These are phyloP conservation scores for Phyto melanocephala DNA, from an alignment of 2,888 invertebrate genomes.

Conservation along the genomic window DNA sequence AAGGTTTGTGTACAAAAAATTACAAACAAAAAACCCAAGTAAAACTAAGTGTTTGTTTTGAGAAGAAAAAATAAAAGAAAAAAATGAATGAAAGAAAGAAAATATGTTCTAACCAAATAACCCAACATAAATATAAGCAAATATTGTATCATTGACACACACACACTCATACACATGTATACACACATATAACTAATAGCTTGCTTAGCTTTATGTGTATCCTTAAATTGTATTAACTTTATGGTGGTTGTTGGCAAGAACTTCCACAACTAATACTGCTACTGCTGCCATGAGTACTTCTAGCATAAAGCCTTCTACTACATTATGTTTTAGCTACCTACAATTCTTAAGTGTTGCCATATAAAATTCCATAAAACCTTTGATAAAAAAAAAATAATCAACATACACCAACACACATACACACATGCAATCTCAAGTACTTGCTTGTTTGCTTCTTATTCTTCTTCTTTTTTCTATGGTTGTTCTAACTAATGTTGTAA, in stretches of 20 bases:
- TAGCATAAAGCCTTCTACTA: background rate
- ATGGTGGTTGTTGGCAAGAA: background rate
- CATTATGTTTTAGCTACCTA: background rate
- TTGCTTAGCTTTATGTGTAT: background rate
- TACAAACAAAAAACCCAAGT: conserved; percentile 2
- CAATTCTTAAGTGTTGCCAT: conserved; percentile 23
- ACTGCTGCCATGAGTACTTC: background rate
- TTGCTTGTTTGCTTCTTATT: background rate
- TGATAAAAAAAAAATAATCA: background rate
- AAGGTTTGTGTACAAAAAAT: conserved; percentile 14
- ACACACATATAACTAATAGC: background rate
- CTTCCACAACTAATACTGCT: background rate
- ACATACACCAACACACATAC: background rate
- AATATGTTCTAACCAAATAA: conserved; percentile 27
- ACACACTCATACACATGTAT: background rate
- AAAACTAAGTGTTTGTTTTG: conserved; percentile 38
- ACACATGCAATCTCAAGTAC: conserved; percentile 10
- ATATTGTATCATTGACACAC: conserved; percentile 1
- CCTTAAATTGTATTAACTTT: conserved; percentile 11
- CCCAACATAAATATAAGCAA: conserved; percentile 31
- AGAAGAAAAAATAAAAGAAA: background rate
- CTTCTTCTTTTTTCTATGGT: background rate
- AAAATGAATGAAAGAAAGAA: background rate
- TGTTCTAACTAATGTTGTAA: background rate
- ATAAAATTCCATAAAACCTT: background rate